Evolutionary conservation across 2,113 vertebrate genomes (phyloP), one percentile per base, ranked within the genome.

Genomic region (Ranitomeya variabilis): DNA sequence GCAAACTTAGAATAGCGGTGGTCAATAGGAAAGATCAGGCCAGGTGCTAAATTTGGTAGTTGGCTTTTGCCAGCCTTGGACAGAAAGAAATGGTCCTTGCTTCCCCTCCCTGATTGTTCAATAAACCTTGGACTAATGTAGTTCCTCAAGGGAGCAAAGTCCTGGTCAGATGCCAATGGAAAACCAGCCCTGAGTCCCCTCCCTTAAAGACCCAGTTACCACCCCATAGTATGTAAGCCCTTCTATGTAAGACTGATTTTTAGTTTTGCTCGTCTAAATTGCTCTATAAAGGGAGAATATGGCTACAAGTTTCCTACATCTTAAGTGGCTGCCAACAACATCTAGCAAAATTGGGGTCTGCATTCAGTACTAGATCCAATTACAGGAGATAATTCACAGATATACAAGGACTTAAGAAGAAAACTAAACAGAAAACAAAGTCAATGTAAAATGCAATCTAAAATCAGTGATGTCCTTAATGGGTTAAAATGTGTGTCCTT

Each of bases 401-500:
- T 66, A 66, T 66, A 1, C 7, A 66, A 21, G 7, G 64, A 10
- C 64, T 21, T 66, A n/a, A 57, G 55, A 9, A 67, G 10, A 21
- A 67, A 67, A 12, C n/a, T 26, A 69, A 26, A 69, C n/a, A 69
- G n/a, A 67, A 11, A 8, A 10, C 64, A 67, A 10, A 9, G 21
- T 67, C 64, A 23, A 74, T 45, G 15, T 74, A 45, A 74, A 74
- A 19, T 21, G 73, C 37, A 76, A 52, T 76, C 73, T 10, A 21
- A 26, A 8, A 60, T 4, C n/a, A 57, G 31, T 8, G 54, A 31
- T 31, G 23, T 37, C 71, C 37, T 37, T 82, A 64, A 82, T 26
- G 80, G 80, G 80, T 82, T 82, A 82, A 60, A 74, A 64, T 37
- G 59, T 12, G 57, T 37, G 57, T 82, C 80, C 55, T 62, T 62